Percentiles rank a stretch among this genome's conserved stretches.
Evolutionary conservation across 2,797 vertebrate genomes (phyloP).

Genomic region (Platalea minor): DNA sequence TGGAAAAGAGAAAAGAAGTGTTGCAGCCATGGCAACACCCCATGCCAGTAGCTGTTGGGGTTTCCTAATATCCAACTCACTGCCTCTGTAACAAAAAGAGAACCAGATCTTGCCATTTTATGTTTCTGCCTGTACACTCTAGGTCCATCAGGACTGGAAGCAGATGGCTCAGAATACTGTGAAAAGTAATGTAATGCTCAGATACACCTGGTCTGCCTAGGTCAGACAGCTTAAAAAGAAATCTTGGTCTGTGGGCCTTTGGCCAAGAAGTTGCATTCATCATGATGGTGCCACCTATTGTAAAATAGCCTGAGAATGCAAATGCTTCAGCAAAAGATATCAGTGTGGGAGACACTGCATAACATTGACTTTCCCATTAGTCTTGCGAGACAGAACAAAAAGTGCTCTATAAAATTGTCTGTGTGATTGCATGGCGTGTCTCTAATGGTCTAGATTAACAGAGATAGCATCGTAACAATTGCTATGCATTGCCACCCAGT

Average conservation of each 20-base stretch:
- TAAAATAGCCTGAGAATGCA: neutral
- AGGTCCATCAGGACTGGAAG: neutral
- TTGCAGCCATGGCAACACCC: neutral
- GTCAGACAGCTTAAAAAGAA: neutral
- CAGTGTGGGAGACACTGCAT: neutral
- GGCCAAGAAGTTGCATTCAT: neutral
- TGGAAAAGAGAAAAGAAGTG: neutral
- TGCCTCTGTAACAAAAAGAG: accelerated
- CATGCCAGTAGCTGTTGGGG: neutral
- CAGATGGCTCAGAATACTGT: neutral
- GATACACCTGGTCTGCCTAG: neutral
- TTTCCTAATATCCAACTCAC: neutral
- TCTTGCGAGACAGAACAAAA: neutral
- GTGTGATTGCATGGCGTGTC: neutral
- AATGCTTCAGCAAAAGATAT: neutral
- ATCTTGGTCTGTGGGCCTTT: neutral
- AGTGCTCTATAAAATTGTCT: neutral
- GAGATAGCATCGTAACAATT: accelerated
- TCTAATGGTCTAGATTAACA: neutral
- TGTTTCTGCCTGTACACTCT: neutral
- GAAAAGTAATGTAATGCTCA: neutral
- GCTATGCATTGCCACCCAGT: neutral
- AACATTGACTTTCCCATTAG: neutral
- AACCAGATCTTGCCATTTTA: neutral
- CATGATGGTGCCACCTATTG: neutral